A percentile compares a stretch with the other conserved stretches of the same genome.
Conservation (phyloP, 2,797 vertebrate species). For the Chelmon rostratus region DNA sequence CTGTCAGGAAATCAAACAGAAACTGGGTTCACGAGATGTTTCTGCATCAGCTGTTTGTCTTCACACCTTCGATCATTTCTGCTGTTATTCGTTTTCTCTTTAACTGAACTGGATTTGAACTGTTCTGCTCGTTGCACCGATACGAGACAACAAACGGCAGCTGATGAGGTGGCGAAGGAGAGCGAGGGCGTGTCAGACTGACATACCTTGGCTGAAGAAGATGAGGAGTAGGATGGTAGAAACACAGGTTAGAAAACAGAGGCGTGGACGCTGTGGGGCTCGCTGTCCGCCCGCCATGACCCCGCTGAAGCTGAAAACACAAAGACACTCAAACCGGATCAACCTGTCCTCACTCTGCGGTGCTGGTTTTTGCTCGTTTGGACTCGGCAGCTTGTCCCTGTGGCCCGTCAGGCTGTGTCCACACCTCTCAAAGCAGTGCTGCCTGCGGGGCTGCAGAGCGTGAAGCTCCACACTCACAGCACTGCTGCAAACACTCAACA, state of each 20-base stretch:
- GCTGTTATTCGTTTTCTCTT: too few relatives aligned
- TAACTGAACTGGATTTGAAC: too few relatives aligned
- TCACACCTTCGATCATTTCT: too few relatives aligned
- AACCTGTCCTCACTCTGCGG: not conserved
- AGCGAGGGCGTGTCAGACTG: not conserved
- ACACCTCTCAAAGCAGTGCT: not conserved
- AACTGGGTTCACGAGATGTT: too few relatives aligned
- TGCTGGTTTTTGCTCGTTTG: too few relatives aligned
- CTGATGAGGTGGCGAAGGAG: not conserved
- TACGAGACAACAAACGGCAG: too few relatives aligned
- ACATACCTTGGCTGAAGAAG: conserved; percentile 74
- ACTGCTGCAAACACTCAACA: not conserved
- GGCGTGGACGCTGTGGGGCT: conserved; percentile 29
- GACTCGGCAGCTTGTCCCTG: not conserved
- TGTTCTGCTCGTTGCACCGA: too few relatives aligned
- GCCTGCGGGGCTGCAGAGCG: not conserved
- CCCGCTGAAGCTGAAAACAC: not conserved
- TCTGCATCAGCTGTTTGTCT: too few relatives aligned
- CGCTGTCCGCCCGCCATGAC: conserved; percentile 68
- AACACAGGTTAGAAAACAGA: conserved; percentile 49
- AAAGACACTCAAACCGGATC: not conserved
- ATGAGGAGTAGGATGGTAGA: conserved; percentile 58
- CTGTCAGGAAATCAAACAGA: conserved; percentile 46
- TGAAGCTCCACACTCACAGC: conserved; percentile 7
- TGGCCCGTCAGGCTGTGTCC: not conserved